Evolutionary conservation across 2,888 invertebrate species (phyloP), one percentile per base, ranked within the genome.

Genomic region (Oscheius sp.): DNA sequence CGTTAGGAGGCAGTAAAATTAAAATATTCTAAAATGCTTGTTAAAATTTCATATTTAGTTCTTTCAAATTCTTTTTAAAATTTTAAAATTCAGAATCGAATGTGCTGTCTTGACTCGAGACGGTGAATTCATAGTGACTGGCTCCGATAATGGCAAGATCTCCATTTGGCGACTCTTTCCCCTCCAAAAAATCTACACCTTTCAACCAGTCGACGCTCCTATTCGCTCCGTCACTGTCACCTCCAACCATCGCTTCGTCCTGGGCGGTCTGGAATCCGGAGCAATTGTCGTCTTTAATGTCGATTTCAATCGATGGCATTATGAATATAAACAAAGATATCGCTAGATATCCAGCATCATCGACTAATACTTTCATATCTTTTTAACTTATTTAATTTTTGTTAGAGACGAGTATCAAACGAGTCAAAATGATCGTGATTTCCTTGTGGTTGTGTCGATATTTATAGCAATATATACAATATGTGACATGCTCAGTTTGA

Each of bases 231-330:
- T 98, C 77, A 95, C 97, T 75, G 91, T 98, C 80, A 93, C 95
- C 73, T 96, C 96, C 89, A 97, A 97, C 90, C 97, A 98, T 90
- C 94, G 95, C 88, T 97, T 95, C 90, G 90, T 98, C 80, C 89
- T 98, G 85, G 96, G 96, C 82, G 98, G 98, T 64, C 90, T 98
- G 68, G 94, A 95, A 68, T 94, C 96, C 80, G 98, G 98, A 63
- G 95, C 97, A 63, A 92, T 98, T 80, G 94, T 98, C 72, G 95
- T 98, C 84, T 97, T 97, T 90, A 96, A 98, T 90, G 95, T 98
- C 87, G 97, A 99, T 89, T 99, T 99, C 90, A 98, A 98, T 83
- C 87, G 88, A 67, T 89, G 89, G 89, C 89, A 89, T 76, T 88
- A 75, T 70, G 82, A 82, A 70, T 82, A 83, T 74, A 83, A 82